These are phyloP conservation scores for Cataglyphis albicans DNA, from an alignment of 2,888 invertebrate genomes.

Conservation along the genomic window DNA sequence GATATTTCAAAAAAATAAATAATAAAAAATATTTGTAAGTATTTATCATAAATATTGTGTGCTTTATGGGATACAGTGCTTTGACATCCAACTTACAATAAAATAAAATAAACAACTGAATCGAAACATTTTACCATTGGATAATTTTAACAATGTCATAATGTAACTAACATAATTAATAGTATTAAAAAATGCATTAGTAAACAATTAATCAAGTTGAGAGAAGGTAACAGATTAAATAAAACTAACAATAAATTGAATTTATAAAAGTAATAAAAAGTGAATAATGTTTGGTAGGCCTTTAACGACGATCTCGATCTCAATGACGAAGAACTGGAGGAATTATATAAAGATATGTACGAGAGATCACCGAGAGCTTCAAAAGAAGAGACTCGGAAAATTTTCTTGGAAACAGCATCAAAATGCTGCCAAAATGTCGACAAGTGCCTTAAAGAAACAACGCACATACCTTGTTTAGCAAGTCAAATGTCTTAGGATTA, in stretches of 20 bases:
- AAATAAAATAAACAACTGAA: background rate
- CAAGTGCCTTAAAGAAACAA: conserved; percentile 51
- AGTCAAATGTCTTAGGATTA: background rate
- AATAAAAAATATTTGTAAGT: no score
- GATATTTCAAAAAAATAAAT: no score
- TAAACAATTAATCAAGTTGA: conserved; percentile 8
- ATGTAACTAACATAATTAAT: conserved; percentile 10
- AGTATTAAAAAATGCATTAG: background rate
- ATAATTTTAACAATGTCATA: conserved; percentile 10
- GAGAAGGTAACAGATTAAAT: background rate
- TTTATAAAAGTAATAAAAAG: background rate
- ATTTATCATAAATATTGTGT: no score
- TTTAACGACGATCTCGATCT: conserved; percentile 10
- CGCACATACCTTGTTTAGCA: conserved; percentile 31
- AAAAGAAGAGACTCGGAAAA: conserved; percentile 52
- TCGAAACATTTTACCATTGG: background rate
- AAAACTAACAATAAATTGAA: background rate
- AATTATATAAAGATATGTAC: conserved; percentile 69
- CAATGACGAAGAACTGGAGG: conserved; percentile 64
- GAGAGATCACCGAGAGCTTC: conserved; percentile 66
- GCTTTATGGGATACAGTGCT: no score
- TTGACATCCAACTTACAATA: background rate
- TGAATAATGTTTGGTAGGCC: conserved; percentile 28
- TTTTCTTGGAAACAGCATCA: conserved; percentile 57
- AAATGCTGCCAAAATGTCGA: conserved; percentile 71